A percentile compares a stretch with the other conserved stretches of the same genome.
Conservation (phyloP, 2,888 invertebrate genomes). For the Lasioglossum lativentre region DNA sequence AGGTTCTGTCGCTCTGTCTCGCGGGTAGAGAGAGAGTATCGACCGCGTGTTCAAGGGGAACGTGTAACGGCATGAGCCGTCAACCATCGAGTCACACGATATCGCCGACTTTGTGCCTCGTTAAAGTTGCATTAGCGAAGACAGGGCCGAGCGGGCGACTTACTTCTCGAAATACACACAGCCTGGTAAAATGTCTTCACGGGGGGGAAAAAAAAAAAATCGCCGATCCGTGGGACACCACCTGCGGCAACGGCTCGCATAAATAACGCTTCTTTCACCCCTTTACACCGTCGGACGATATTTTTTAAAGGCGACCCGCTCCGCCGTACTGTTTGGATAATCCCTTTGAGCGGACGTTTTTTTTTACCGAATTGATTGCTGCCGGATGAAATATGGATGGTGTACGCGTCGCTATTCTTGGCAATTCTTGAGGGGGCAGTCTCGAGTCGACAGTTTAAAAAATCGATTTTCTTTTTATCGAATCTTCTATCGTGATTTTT, state of each 20-base stretch:
- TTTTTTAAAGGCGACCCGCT: not conserved
- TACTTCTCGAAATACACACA: constrained; percentile 54
- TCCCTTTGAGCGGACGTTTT: not conserved
- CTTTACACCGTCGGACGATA: not conserved
- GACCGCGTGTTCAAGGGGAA: constrained; percentile 49
- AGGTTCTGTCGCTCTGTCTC: constrained; percentile 27
- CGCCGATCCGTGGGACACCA: not conserved
- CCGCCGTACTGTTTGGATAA: not conserved
- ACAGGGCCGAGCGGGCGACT: constrained; percentile 44
- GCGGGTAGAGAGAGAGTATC: not conserved
- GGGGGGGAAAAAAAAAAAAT: not conserved
- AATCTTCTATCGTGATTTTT: no score
- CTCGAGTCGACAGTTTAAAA: no score
- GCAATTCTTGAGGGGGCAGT: not conserved
- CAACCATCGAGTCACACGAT: constrained; percentile 64
- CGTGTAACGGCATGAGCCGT: constrained; percentile 60
- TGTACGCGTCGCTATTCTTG: not conserved
- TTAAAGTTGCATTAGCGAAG: constrained; percentile 70
- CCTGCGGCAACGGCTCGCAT: not conserved
- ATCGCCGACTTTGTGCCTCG: constrained; percentile 71
- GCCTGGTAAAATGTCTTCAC: constrained; percentile 24
- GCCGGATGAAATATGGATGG: not conserved
- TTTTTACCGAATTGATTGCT: not conserved
- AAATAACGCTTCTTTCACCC: not conserved
- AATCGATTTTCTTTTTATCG: no score